A percentile compares a stretch with the other conserved stretches of the same genome.
phyloP scores from a whole-genome alignment of 2,888 invertebrate species.

The Ophioninae sp. region DNA sequence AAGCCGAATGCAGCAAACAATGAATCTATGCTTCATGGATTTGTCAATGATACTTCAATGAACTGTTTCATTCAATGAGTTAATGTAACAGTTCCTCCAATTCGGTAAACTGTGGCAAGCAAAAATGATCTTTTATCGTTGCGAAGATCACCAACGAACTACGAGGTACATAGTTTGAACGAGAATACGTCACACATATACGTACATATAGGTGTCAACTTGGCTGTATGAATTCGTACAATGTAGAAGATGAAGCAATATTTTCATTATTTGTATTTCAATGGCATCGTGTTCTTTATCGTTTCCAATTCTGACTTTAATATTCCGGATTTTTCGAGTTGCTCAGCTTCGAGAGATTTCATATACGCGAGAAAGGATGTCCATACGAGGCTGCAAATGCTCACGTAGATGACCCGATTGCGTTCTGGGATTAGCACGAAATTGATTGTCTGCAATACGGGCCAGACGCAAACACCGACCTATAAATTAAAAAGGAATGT shows the following conservation, averaged over 20 bases:
- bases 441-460: slow-evolving; percentile 87
- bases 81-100: neutral
- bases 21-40: neutral
- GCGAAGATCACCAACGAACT: neutral
- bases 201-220: slow-evolving; percentile 43
- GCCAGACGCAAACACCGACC: slow-evolving; percentile 88
- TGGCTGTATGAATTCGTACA: slow-evolving; percentile 47
- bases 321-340: slow-evolving; percentile 47
- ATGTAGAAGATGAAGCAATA: slow-evolving; percentile 35
- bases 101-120: neutral
- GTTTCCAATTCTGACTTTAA: slow-evolving; percentile 42
- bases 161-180: neutral
- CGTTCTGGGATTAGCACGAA: slow-evolving; percentile 87
- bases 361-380: slow-evolving; percentile 90
- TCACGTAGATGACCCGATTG: slow-evolving; percentile 88
- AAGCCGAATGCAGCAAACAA: neutral
- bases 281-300: slow-evolving; percentile 33
- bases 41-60: no score
- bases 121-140: neutral
- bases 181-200: neutral
- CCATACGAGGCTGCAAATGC: slow-evolving; percentile 88
- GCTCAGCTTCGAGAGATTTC: slow-evolving; percentile 84
- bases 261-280: slow-evolving; percentile 45
- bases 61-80: no score
- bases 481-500: slow-evolving; percentile 84